These are phyloP conservation scores for Diorhabda elongata DNA, from an alignment of 1,140 invertebrate genomes.

Conservation along the genomic window DNA sequence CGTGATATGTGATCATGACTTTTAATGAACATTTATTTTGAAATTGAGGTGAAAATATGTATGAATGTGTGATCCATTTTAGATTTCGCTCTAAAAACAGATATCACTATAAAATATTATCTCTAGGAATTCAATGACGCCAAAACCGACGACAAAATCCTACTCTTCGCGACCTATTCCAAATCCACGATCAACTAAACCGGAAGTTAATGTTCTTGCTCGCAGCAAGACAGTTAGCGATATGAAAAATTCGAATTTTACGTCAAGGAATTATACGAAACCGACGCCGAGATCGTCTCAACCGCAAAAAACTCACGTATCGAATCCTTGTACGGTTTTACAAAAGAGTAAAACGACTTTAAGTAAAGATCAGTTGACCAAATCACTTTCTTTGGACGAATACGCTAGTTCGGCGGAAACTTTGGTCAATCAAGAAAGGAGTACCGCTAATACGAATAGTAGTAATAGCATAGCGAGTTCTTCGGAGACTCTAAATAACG, in stretches of 20 bases:
- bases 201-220: slow-evolving; percentile 33
- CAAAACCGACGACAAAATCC: not conserved
- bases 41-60: no score
- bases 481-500: slow-evolving; percentile 52
- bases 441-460: slow-evolving; percentile 47
- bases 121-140: not conserved
- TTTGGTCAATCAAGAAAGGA: slow-evolving; percentile 52
- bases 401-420: slow-evolving; percentile 52
- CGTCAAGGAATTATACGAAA: slow-evolving; percentile 6
- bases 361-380: slow-evolving; percentile 32
- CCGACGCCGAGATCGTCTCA: not conserved
- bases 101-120: no score
- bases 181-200: not conserved
- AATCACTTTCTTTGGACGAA: slow-evolving; percentile 35
- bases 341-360: slow-evolving; percentile 35
- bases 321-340: slow-evolving; percentile 22
- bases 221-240: slow-evolving; percentile 54
- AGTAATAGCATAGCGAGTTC: slow-evolving; percentile 57
- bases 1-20: no score
- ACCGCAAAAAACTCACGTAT: not conserved
- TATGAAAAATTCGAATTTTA: not conserved
- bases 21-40: no score
- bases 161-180: slow-evolving; percentile 23
- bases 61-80: no score
- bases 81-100: no score